phyloP scores from a whole-genome alignment of 2,797 vertebrate species.

The Takifugu rubripes region DNA sequence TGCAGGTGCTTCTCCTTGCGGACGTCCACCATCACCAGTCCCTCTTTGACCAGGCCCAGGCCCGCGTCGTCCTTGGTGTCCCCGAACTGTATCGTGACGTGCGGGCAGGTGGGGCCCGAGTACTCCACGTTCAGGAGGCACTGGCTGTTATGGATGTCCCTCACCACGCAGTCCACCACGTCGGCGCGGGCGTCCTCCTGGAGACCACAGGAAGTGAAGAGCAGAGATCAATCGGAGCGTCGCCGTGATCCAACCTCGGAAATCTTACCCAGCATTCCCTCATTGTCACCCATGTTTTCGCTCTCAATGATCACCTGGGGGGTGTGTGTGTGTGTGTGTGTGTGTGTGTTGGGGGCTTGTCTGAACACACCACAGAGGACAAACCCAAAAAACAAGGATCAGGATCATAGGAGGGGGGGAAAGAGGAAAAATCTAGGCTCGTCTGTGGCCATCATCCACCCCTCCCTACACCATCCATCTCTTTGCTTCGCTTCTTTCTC shows the following conservation, averaged over 20 bases:
- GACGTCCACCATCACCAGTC: constrained; percentile 93
- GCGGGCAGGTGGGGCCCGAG: constrained; percentile 78
- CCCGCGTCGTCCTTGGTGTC: constrained; percentile 95
- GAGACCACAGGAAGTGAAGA: neutral
- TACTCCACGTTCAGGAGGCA: constrained; percentile 95
- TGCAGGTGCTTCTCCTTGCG: constrained; percentile 94
- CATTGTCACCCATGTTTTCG: too few relatives aligned
- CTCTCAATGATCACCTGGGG: too few relatives aligned
- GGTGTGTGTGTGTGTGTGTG: too few relatives aligned
- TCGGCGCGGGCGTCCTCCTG: constrained; percentile 92
- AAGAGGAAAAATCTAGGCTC: constrained; percentile 20
- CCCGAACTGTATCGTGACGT: constrained; percentile 87
- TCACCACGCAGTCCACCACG: constrained; percentile 89
- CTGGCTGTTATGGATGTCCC: constrained; percentile 95
- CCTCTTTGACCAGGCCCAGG: constrained; percentile 92
- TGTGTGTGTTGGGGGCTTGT: too few relatives aligned
- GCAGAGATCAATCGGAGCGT: too few relatives aligned
- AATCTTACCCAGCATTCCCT: too few relatives aligned
- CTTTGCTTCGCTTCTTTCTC: constrained; percentile 48
- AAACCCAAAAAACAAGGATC: neutral
- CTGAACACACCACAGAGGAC: neutral
- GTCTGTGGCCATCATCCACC: constrained; percentile 58
- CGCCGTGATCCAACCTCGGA: too few relatives aligned
- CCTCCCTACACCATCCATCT: constrained; percentile 52
- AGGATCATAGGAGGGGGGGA: neutral